A percentile compares a stretch with the other conserved stretches of the same genome.
phyloP scores from a whole-genome alignment of 2,888 invertebrate species.

The Dione vanillae region DNA sequence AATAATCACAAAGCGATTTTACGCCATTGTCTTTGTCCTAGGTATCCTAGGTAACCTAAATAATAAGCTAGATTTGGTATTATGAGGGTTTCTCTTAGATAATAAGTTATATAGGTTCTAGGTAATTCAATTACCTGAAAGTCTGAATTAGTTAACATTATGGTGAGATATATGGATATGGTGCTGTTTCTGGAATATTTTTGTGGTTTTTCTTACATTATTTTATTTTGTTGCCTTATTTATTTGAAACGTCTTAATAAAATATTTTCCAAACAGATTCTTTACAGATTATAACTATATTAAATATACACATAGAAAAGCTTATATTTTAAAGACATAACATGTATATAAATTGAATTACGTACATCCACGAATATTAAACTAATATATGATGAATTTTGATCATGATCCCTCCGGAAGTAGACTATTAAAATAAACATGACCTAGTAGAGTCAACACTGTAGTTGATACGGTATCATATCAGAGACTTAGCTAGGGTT shows the following conservation, averaged over 20 bases:
- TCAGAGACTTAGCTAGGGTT: constrained; percentile 22
- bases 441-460: constrained; percentile 27
- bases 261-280: no score
- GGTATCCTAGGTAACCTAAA: constrained; percentile 28
- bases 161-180: background rate
- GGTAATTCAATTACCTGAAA: background rate
- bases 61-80: constrained; percentile 35
- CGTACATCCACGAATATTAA: constrained; percentile 7
- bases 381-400: constrained; percentile 22
- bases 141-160: background rate
- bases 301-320: background rate
- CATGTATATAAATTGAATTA: constrained; percentile 16
- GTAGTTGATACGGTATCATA: constrained; percentile 22
- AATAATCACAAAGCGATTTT: constrained; percentile 31
- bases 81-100: background rate
- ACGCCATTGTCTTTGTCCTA: constrained; percentile 23
- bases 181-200: no score
- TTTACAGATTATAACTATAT: no score
- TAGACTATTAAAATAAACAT: constrained; percentile 32
- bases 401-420: constrained; percentile 10
- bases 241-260: no score
- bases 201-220: no score
- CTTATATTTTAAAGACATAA: background rate
- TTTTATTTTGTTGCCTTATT: no score
- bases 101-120: background rate